Evolutionary conservation across 37 sponge, comb jelly and placozoan genomes (phyloP).

Genomic region (Beroe ovata): DNA sequence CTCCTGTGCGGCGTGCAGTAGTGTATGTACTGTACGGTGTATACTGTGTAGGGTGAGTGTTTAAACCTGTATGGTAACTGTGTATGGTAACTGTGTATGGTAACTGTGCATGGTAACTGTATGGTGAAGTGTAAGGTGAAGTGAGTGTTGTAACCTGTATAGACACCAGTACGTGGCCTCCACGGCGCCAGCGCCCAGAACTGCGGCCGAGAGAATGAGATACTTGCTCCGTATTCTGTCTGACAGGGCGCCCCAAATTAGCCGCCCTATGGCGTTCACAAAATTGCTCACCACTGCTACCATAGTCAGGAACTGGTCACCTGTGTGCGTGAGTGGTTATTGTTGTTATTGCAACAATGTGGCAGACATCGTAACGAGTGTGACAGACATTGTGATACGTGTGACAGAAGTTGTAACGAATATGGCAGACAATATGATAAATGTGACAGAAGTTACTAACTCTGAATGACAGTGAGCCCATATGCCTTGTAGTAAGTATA

Average conservation of each 20-base stretch:
- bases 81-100: too few relatives aligned
- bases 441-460: constrained; percentile 8
- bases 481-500: constrained; percentile 55
- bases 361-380: too few relatives aligned
- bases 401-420: too few relatives aligned
- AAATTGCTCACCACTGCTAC: constrained; percentile 38
- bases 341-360: too few relatives aligned
- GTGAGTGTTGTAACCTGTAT: neutral
- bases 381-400: too few relatives aligned
- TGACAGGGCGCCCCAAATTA: constrained; percentile 42
- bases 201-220: constrained; percentile 13
- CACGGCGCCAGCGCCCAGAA: constrained; percentile 1
- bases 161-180: constrained; percentile 58
- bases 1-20: too few relatives aligned
- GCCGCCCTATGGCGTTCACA: constrained; percentile 46
- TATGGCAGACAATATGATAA: too few relatives aligned
- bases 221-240: constrained; percentile 61
- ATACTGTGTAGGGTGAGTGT: too few relatives aligned
- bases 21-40: too few relatives aligned
- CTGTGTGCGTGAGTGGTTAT: too few relatives aligned
- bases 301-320: constrained; percentile 66
- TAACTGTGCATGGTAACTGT: too few relatives aligned
- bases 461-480: constrained; percentile 44
- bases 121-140: neutral
- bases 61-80: too few relatives aligned